Evolutionary conservation across 2,888 invertebrate species (phyloP), one percentile per base, ranked within the genome.

Genomic region (Eristalis tenax): DNA sequence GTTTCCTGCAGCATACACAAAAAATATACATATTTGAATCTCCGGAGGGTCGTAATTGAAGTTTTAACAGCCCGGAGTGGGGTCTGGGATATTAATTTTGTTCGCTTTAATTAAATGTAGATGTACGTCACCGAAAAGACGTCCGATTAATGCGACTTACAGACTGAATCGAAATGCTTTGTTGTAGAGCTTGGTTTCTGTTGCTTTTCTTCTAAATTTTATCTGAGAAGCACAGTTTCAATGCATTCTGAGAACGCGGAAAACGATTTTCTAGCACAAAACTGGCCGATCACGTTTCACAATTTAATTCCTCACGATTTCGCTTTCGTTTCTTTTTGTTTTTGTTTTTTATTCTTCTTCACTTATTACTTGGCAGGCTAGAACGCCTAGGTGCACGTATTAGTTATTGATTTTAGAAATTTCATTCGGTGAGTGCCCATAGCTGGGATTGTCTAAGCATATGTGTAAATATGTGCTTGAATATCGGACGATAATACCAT

Each of bases 221-320:
- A 84, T 76, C 84, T 63, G 15, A 15, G 65, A 13, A 35, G 68
- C 76, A 64, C 61, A 69, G 32, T 81, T 81, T 76, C 71, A 68
- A 18, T 70, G 26, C 15, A 43, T 76, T 75, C 57, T 75, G 11
- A 66, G 64, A 82, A 82, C 28, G 70, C 43, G 66, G 57, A 75
- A 40, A 69, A 76, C 74, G 57, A 64, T 69, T 69, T 75, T 69
- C 63, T 43, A 66, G 70, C 79, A 59, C n/a, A 76, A 69, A 61
- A 56, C 35, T 57, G 26, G 18, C 59, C 59, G 65, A 70, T 63
- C 75, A 73, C 64, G 84, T 80, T 70, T 79, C 76, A 76, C 68
- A 73, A 63, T 76, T 77, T 73, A 81, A 79, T 80, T 71, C 74
- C 40, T 59, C 50, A 79, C 70, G 81, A 75, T 75, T 75, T 70